phyloP scores from a whole-genome alignment of 2,888 invertebrate species.

The Erannis defoliaria region DNA sequence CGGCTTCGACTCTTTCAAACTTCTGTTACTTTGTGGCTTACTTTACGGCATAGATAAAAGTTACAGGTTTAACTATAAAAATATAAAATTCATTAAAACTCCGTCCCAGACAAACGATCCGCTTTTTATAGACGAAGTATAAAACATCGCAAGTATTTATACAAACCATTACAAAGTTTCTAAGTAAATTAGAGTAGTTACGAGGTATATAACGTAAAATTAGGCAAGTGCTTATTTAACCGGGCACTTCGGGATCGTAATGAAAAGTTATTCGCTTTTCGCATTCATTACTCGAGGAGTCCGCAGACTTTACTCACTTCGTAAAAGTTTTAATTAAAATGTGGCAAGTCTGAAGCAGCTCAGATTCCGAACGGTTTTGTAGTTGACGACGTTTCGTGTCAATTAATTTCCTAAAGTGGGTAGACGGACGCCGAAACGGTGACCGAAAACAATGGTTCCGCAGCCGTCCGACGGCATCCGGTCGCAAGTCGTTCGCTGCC shows the following conservation, averaged over 20 bases:
- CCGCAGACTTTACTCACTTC: constrained; percentile 67
- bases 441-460: constrained; percentile 72
- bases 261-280: constrained; percentile 66
- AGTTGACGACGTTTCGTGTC: constrained; percentile 71
- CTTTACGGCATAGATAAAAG: constrained; percentile 2
- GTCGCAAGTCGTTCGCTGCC: constrained; percentile 61
- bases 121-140: neutral
- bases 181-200: constrained; percentile 26
- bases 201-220: constrained; percentile 46
- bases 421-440: constrained; percentile 67
- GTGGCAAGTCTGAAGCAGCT: constrained; percentile 70
- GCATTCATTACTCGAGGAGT: constrained; percentile 61
- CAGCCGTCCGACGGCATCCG: constrained; percentile 64
- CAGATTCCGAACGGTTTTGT: constrained; percentile 72
- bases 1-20: constrained; percentile 20
- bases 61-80: constrained; percentile 3
- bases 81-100: constrained; percentile 1
- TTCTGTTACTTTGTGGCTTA: constrained; percentile 7
- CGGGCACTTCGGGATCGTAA: constrained; percentile 50
- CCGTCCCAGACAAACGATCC: neutral
- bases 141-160: constrained; percentile 2
- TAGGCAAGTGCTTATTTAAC: constrained; percentile 49
- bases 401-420: constrained; percentile 81
- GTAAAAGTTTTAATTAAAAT: constrained; percentile 82
- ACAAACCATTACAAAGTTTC: constrained; percentile 8